A percentile compares a stretch with the other conserved stretches of the same genome.
Conservation (phyloP, 2,797 vertebrate species). For the Euphonia xanthogaster region DNA sequence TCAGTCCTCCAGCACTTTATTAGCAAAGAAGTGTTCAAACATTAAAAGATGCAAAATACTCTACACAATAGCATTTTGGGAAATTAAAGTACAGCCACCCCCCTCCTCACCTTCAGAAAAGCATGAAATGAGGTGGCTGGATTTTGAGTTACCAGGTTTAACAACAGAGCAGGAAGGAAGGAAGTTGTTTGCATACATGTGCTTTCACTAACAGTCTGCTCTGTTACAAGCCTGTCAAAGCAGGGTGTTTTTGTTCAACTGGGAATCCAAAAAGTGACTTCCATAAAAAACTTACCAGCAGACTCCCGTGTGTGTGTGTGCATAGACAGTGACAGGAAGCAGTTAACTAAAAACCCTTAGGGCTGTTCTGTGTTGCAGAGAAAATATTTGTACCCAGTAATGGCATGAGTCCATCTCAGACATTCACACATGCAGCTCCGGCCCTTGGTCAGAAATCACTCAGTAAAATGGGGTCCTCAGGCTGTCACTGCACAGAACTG, state of each 20-base stretch:
- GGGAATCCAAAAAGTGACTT: not conserved
- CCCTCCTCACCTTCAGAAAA: not conserved
- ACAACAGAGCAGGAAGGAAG: not conserved
- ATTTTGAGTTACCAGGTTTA: not conserved
- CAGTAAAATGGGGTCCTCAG: not conserved
- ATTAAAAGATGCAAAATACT: not conserved
- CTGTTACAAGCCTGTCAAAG: not conserved
- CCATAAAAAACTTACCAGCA: not conserved
- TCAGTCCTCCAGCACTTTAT: not conserved
- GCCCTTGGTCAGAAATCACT: not conserved
- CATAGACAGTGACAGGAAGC: not conserved
- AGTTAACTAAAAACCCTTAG: not conserved
- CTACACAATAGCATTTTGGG: not conserved
- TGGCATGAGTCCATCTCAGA: not conserved
- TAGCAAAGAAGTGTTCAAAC: not conserved
- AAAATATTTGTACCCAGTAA: not conserved
- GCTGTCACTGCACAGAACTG: not conserved
- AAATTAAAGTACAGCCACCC: not conserved
- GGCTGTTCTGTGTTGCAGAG: not conserved
- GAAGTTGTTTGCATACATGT: not conserved
- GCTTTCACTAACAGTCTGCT: not conserved
- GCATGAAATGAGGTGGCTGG: not conserved
- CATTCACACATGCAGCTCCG: not conserved
- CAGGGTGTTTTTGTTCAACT: not conserved
- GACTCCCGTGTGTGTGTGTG: not conserved